Conservation (phyloP, 2,113 vertebrate species). For the Gallinago jamesoni region DNA sequence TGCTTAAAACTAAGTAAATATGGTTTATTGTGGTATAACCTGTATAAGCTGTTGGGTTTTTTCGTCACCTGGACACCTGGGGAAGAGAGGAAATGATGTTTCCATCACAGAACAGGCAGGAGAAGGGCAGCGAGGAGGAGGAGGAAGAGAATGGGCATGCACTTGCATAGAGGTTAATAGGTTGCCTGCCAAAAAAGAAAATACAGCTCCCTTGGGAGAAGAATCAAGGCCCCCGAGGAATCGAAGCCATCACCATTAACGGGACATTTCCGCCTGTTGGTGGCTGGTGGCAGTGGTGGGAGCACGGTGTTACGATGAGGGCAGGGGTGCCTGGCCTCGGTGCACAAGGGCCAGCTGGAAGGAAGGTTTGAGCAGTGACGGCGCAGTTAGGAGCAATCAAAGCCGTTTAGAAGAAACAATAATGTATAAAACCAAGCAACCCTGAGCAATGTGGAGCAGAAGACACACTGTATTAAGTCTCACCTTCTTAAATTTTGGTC, state of each 20-base stretch:
- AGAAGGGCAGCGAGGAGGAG: not conserved
- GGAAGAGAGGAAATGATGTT: not conserved
- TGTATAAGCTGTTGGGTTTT: not conserved
- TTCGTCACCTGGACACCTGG: not conserved
- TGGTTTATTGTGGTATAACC: not conserved
- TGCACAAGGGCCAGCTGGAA: not conserved
- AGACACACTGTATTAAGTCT: not conserved
- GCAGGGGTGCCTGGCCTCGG: rapidly evolving
- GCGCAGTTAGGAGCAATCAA: not conserved
- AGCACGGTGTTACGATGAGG: not conserved
- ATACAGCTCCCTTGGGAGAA: not conserved
- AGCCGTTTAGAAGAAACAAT: not conserved
- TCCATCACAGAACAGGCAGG: not conserved
- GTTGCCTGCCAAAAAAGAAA: not conserved
- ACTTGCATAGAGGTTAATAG: not conserved
- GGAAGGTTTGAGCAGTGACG: not conserved
- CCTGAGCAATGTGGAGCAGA: not conserved
- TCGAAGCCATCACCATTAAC: not conserved
- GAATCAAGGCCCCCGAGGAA: not conserved
- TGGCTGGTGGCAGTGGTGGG: not conserved
- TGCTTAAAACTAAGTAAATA: not conserved
- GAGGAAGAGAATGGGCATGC: not conserved
- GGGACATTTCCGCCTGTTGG: not conserved
- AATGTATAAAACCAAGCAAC: not conserved
- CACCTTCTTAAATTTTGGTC: not conserved